phyloP scores from a whole-genome alignment of 2,797 vertebrate genomes.

The Catharus ustulatus region DNA sequence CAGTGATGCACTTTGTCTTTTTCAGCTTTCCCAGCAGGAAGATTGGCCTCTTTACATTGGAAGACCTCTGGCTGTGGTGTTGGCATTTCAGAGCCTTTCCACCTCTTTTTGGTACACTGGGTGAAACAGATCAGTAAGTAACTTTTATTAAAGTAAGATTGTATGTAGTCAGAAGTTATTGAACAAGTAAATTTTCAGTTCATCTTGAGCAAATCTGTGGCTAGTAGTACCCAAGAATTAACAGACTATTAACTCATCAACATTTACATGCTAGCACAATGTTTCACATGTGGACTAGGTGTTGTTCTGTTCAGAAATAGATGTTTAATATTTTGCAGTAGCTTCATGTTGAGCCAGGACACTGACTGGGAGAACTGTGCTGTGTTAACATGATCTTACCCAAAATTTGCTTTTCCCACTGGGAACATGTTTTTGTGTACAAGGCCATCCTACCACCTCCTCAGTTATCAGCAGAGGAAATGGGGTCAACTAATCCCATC shows the following conservation, averaged over 20 bases:
- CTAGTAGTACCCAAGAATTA: background rate
- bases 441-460: background rate
- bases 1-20: background rate
- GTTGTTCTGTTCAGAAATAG: background rate
- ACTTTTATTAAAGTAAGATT: background rate
- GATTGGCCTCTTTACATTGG: background rate
- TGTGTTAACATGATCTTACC: background rate
- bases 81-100: background rate
- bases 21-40: constrained; percentile 48
- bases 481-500: background rate
- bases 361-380: background rate
- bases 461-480: background rate
- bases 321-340: background rate
- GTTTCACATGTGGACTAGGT: background rate
- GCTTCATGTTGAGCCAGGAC: background rate
- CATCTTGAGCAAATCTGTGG: background rate
- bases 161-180: background rate
- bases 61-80: background rate
- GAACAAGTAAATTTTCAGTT: background rate
- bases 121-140: background rate
- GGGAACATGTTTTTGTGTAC: background rate
- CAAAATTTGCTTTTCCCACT: background rate
- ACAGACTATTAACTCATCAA: background rate
- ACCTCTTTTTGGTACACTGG: background rate
- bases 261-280: background rate